Base-by-base conservation (phyloP, 2,888 invertebrate genomes). In the Andrena bucephala region DNA sequence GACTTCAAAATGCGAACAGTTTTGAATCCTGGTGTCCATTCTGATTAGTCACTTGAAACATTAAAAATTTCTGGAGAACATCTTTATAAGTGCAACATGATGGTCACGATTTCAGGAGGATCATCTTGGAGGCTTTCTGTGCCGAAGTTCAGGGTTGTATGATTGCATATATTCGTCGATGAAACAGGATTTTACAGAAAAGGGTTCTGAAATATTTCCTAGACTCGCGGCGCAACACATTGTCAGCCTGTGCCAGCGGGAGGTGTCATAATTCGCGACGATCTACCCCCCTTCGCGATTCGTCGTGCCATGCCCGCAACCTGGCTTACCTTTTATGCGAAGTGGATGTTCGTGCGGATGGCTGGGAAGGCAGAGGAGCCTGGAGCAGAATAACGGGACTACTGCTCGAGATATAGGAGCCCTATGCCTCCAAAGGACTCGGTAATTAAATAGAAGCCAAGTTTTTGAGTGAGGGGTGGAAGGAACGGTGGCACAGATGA, bases 381-480 rank as follows among this genome's bases (percentile, higher is more conserved):
- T 29, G 62, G 65, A 33, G 69, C 69, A 31, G 74, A 81, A 83
- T 78, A 83, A 77, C 67, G 77, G 68, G 42, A 66, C 73, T 16
- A 59, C 67, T 54, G 70, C 75, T 76, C 77, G 80, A 87, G 85
- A 84, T 86, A 85, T 83, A 88, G 84, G 83, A 81, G 81, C 77
- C 70, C 78, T 83, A 76, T 88, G 86, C 84, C 77, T 83, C 79
- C 84, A 86, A 90, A 90, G 88, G 85, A 87, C 86, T 83, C 79
- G 81, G 87, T 91, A 89, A 92, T 92, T 92, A 91, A 91, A 91
- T 91, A 89, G 87, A 86, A 91, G 85, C 86, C 87, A 84, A 82
- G 85, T 89, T 88, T 81, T 85, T 81, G 77, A 73, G 71, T 82
- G 83, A 69, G 81, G 54, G 75, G 76, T 63, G 57, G 60, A 63